Percentiles rank a stretch among this genome's conserved stretches.
Evolutionary conservation across 2,888 invertebrate species (phyloP).

Genomic region (Nineta flava): DNA sequence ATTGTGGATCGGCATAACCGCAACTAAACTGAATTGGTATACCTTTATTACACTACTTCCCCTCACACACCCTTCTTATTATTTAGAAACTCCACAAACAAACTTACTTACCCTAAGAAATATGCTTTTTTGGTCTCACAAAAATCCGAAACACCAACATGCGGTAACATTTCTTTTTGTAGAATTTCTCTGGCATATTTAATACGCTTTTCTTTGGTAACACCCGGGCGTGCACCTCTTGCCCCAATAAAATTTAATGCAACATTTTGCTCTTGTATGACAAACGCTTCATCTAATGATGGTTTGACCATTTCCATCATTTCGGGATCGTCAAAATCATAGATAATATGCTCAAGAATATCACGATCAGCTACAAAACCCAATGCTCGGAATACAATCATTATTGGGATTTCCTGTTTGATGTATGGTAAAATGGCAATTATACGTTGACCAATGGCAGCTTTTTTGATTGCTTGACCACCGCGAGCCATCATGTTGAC

Average conservation of each 20-base stretch:
- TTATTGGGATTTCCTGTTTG: constrained; percentile 98
- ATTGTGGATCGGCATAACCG: too few relatives aligned
- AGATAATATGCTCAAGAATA: constrained; percentile 98
- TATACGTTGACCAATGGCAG: constrained; percentile 96
- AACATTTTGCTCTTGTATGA: constrained; percentile 97
- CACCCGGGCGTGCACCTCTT: constrained; percentile 93
- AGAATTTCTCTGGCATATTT: constrained; percentile 99
- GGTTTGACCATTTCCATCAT: constrained; percentile 99
- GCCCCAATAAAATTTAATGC: constrained; percentile 98
- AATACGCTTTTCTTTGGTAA: constrained; percentile 96
- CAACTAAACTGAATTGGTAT: too few relatives aligned
- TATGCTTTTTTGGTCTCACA: constrained; percentile 99
- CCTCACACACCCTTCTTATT: too few relatives aligned
- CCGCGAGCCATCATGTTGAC: constrained; percentile 99
- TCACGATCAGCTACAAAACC: constrained; percentile 99
- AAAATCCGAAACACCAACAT: constrained; percentile 97
- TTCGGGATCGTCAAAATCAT: constrained; percentile 99
- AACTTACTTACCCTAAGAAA: constrained; percentile 57
- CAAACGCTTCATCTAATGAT: constrained; percentile 97
- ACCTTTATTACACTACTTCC: too few relatives aligned
- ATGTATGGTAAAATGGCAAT: constrained; percentile 97
- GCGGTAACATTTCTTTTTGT: constrained; percentile 99
- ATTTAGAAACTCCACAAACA: too few relatives aligned
- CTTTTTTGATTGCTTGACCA: constrained; percentile 96
- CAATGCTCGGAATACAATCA: constrained; percentile 98